These are phyloP conservation scores for Bombus picipes DNA, from an alignment of 1,140 invertebrate genomes.

Conservation along the genomic window DNA sequence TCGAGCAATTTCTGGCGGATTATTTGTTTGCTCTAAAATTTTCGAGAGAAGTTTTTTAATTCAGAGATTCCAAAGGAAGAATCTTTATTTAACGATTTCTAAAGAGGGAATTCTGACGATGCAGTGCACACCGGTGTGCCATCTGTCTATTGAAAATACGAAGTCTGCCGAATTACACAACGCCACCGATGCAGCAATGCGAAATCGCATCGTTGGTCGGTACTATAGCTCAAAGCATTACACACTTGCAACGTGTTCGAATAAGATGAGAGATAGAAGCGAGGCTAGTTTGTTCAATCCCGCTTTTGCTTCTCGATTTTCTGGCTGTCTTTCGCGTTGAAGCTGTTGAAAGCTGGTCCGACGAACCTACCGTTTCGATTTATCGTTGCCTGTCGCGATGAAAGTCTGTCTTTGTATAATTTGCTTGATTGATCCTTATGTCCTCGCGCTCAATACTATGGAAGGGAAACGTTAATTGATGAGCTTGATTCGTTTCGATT, in stretches of 20 bases:
- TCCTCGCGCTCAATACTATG: background rate
- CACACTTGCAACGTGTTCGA: background rate
- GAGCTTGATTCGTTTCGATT: background rate
- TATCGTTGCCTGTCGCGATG: conserved; percentile 12
- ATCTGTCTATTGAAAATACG: no score
- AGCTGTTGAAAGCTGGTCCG: conserved; percentile 6
- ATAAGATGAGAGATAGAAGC: background rate
- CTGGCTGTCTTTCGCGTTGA: background rate
- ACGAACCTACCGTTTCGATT: conserved; percentile 16
- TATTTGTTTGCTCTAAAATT: no score
- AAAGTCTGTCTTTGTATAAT: conserved; percentile 22
- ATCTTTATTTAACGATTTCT: background rate
- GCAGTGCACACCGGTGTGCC: no score
- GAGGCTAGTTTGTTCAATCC: background rate
- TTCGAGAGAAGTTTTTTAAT: no score
- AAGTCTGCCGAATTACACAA: no score
- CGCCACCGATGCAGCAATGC: no score
- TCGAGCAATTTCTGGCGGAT: no score
- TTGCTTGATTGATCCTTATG: conserved; percentile 4
- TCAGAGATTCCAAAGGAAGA: no score
- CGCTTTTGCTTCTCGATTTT: conserved; percentile 2
- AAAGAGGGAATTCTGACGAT: no score
- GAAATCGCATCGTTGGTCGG: no score
- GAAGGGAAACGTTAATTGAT: conserved; percentile 19
- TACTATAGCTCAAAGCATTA: no score